These are phyloP conservation scores for Oceanodroma tethys DNA, from an alignment of 2,113 vertebrate species.

Conservation along the genomic window DNA sequence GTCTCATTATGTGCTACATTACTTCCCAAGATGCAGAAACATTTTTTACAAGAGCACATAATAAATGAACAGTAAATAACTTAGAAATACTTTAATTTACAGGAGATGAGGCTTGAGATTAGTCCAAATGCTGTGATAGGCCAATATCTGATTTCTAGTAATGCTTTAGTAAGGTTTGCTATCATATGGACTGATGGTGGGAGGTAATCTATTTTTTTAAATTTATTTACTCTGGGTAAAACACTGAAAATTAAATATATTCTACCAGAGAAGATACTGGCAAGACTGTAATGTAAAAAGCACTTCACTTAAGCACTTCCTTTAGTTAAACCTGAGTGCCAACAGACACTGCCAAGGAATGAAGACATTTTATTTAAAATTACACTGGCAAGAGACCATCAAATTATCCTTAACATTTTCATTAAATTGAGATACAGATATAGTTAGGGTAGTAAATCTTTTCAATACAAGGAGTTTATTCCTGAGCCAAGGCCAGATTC, in stretches of 20 bases:
- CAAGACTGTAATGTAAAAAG: slow-evolving; percentile 46
- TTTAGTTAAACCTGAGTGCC: slow-evolving; percentile 57
- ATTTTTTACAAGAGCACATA: background rate
- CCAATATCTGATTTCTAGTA: slow-evolving; percentile 40
- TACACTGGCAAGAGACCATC: slow-evolving; percentile 75
- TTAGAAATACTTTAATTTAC: slow-evolving; percentile 4
- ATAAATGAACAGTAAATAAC: slow-evolving; percentile 27
- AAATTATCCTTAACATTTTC: slow-evolving; percentile 77
- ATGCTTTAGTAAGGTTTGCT: slow-evolving; percentile 24
- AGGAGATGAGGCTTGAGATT: background rate
- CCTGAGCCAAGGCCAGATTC: slow-evolving; percentile 63
- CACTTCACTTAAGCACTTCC: slow-evolving; percentile 66
- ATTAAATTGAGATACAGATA: slow-evolving; percentile 75
- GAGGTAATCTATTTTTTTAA: background rate
- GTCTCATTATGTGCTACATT: background rate
- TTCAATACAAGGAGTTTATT: slow-evolving; percentile 61
- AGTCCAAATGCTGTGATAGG: background rate
- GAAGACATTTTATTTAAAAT: slow-evolving; percentile 75
- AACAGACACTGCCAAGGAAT: slow-evolving; percentile 60
- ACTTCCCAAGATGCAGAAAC: background rate
- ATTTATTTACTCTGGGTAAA: slow-evolving; percentile 62
- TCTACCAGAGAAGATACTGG: slow-evolving; percentile 39
- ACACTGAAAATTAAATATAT: slow-evolving; percentile 53
- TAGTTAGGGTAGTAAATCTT: slow-evolving; percentile 73
- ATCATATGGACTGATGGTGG: background rate